Conservation (phyloP, 2,888 invertebrate genomes). For the Lycocerus yunnanus region DNA sequence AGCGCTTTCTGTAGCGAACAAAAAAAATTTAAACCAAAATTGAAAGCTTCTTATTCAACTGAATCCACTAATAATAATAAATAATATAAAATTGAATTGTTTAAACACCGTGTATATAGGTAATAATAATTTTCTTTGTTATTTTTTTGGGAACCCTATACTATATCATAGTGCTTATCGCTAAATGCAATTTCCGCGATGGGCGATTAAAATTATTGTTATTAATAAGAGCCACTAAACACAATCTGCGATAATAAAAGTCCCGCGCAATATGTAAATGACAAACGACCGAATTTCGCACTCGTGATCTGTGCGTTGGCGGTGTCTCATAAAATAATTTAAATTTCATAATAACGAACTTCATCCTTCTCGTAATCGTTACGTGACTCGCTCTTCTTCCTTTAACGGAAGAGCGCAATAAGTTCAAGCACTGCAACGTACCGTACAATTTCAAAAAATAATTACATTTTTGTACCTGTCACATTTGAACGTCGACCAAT, state of each 20-base stretch:
- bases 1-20: too few species aligned
- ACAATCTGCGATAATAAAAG: not conserved
- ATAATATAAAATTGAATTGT: too few species aligned
- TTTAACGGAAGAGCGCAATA: not conserved
- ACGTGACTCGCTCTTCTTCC: not conserved
- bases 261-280: not conserved
- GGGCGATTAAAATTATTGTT: not conserved
- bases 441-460: slow-evolving; percentile 16
- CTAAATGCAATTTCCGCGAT: not conserved
- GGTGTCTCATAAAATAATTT: not conserved
- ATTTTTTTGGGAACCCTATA: not conserved
- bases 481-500: slow-evolving; percentile 48
- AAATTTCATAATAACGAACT: not conserved
- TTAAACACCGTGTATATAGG: not conserved
- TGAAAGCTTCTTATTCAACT: too few species aligned
- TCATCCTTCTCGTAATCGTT: not conserved
- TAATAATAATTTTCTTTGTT: not conserved
- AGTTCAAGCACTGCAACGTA: slow-evolving; percentile 6
- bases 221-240: not conserved
- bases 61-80: too few species aligned
- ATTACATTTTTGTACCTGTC: slow-evolving; percentile 41
- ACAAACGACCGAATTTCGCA: not conserved
- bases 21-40: too few species aligned
- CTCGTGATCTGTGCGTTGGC: not conserved
- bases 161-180: not conserved